These are phyloP conservation scores for Scaptomyza polygonia DNA, from an alignment of 2,888 invertebrate genomes.

Conservation along the genomic window DNA sequence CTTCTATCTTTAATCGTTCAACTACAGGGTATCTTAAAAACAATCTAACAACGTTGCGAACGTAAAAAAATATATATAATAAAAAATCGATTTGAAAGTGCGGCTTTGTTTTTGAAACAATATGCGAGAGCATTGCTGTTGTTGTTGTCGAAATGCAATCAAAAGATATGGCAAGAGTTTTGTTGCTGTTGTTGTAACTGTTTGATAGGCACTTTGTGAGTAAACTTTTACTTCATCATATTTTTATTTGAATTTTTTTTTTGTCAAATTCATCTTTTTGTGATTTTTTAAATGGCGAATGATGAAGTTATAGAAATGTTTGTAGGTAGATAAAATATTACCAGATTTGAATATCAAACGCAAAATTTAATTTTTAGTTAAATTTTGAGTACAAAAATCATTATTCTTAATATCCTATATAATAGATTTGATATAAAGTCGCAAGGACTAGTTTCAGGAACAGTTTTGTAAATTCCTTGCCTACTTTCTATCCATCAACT, in stretches of 20 bases:
- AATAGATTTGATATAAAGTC: no score
- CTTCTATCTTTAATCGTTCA: no score
- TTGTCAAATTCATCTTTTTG: background rate
- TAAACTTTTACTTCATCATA: conserved; percentile 52
- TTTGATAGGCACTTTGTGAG: conserved; percentile 74
- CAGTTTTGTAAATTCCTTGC: no score
- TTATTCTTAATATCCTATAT: no score
- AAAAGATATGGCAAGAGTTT: conserved; percentile 55
- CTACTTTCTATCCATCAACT: no score
- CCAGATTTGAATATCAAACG: background rate
- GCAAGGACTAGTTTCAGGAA: no score
- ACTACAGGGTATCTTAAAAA: conserved; percentile 26
- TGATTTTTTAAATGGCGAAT: conserved; percentile 14
- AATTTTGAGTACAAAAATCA: no score
- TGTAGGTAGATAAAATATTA: background rate
- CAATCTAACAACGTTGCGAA: conserved; percentile 22
- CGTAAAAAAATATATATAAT: conserved; percentile 76
- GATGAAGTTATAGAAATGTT: background rate
- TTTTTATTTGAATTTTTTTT: background rate
- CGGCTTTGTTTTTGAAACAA: conserved; percentile 71
- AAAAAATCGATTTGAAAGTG: conserved; percentile 80
- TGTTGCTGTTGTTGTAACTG: conserved; percentile 49
- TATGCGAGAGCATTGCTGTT: conserved; percentile 59
- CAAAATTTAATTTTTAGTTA: no score
- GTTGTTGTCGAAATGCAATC: conserved; percentile 77